These are phyloP conservation scores for Amazona guildingii DNA, from an alignment of 2,113 vertebrate genomes.

Conservation along the genomic window DNA sequence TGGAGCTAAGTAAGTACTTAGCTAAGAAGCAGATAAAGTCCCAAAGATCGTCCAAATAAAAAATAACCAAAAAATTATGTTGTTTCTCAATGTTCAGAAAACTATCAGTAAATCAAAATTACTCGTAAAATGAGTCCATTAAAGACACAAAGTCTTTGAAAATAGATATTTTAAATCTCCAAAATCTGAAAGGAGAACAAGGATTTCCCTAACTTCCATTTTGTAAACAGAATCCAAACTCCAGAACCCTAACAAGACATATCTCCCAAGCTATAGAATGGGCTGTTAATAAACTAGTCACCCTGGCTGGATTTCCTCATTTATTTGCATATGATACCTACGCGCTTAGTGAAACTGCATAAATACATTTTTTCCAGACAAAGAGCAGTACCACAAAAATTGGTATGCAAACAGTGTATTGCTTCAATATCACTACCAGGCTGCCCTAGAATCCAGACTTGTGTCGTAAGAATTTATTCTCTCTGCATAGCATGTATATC, in stretches of 20 bases:
- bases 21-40: not conserved
- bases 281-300: not conserved
- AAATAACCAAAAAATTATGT: not conserved
- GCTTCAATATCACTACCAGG: not conserved
- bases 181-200: not conserved
- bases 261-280: not conserved
- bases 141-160: not conserved
- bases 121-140: not conserved
- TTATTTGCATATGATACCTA: not conserved
- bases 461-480: conserved; percentile 26
- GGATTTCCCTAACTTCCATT: not conserved
- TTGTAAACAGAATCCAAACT: not conserved
- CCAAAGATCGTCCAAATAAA: not conserved
- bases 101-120: not conserved
- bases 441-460: conserved; percentile 2
- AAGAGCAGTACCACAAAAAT: not conserved
- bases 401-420: not conserved
- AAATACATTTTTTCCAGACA: not conserved
- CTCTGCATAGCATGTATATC: not conserved
- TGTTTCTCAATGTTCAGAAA: not conserved
- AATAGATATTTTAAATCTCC: not conserved
- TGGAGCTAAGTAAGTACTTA: not conserved
- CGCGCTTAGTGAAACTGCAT: not conserved
- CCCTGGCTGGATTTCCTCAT: not conserved
- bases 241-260: not conserved